phyloP scores from a whole-genome alignment of 2,888 invertebrate genomes.

The Tenodera sinensis region DNA sequence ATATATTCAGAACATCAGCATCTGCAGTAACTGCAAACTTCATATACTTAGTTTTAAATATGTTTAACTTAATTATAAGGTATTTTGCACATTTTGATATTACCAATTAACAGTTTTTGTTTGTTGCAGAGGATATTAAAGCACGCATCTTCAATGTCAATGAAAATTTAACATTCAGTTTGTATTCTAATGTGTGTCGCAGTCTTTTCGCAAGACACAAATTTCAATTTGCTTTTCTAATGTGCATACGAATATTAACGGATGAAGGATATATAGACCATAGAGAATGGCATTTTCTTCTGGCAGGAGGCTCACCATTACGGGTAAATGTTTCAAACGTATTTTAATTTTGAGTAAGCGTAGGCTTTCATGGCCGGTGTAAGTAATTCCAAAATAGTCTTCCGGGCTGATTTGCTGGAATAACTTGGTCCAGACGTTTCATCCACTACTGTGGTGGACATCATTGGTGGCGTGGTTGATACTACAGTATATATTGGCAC shows the following conservation, averaged over 20 bases:
- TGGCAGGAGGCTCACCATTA: constrained; percentile 66
- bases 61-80: too few species aligned
- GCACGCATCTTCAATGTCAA: constrained; percentile 75
- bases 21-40: too few species aligned
- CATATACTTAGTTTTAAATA: too few species aligned
- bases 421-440: too few species aligned
- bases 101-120: neutral
- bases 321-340: constrained; percentile 31
- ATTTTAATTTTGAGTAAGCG: too few species aligned
- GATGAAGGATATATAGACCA: constrained; percentile 56
- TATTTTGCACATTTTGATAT: neutral
- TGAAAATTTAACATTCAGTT: constrained; percentile 74
- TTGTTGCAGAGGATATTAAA: constrained; percentile 60
- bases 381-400: too few species aligned
- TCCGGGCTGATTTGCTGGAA: too few species aligned
- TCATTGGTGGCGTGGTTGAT: too few species aligned
- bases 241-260: constrained; percentile 65
- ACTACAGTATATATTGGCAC: too few species aligned
- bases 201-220: constrained; percentile 89
- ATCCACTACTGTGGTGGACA: too few species aligned
- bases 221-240: constrained; percentile 74
- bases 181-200: constrained; percentile 83
- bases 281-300: constrained; percentile 70
- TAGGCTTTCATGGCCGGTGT: too few species aligned
- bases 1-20: too few species aligned